Percentiles rank a stretch among this genome's conserved stretches.
Evolutionary conservation across 2,113 vertebrate species (phyloP).

Genomic region (Peromyscus maniculatus): DNA sequence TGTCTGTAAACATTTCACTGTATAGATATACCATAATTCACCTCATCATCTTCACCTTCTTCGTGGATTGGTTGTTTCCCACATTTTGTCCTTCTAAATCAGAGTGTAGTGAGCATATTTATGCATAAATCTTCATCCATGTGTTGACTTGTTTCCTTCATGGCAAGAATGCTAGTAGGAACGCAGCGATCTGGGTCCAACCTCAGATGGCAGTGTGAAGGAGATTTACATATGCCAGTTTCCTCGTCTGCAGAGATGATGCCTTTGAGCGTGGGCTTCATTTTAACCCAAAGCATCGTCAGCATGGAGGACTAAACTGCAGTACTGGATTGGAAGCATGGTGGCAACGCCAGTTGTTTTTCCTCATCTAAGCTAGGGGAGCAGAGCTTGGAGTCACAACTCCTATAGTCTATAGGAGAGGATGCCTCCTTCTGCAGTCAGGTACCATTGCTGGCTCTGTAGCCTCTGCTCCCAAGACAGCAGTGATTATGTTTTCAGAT

Average conservation of each 20-base stretch:
- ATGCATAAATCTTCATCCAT: not conserved
- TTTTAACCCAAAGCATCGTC: not conserved
- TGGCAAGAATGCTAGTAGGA: not conserved
- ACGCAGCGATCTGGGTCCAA: not conserved
- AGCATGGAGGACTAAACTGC: not conserved
- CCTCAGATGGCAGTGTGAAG: not conserved
- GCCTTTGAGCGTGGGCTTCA: not conserved
- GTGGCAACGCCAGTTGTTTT: not conserved
- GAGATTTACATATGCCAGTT: too few relatives aligned
- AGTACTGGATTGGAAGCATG: not conserved
- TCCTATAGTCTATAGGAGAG: not conserved
- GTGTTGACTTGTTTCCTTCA: not conserved
- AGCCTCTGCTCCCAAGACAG: not conserved
- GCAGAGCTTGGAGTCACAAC: not conserved
- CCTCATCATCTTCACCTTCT: not conserved
- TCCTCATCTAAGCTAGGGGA: not conserved
- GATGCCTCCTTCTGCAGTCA: not conserved
- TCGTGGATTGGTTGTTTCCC: not conserved
- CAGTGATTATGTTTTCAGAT: not conserved
- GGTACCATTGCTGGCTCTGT: not conserved
- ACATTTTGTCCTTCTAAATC: not conserved
- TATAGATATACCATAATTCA: not conserved
- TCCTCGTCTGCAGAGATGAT: not conserved
- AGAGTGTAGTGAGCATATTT: not conserved
- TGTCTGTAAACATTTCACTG: not conserved